Base-by-base conservation (phyloP, 2,888 invertebrate genomes). In the Pantelozetes paolii region DNA sequence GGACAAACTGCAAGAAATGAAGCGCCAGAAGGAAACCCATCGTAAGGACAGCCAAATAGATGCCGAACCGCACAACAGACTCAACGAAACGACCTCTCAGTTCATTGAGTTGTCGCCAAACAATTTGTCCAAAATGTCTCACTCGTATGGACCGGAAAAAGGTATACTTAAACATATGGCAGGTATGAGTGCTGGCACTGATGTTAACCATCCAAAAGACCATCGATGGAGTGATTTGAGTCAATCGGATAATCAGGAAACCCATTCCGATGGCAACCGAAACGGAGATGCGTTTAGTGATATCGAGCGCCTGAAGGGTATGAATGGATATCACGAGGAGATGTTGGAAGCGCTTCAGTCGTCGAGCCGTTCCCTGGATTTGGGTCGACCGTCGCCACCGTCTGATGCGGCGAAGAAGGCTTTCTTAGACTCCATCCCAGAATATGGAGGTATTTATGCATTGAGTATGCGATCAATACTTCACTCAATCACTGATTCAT, bases 281-380 rank as follows among this genome's bases (percentile, higher is more conserved):
- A 80, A 80, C 78, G 79, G 79, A 76, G 81, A 81, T 73, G 80
- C 80, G 72, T 79, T 82, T 74, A 80, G 81, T 67, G 82, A 82
- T 76, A 82, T 82, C 73, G 92, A 93, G 81, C 87, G 92, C 79
- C 92, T 91, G 70, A 86, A 92, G n/a, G 90, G 91, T 85, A 90
- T 90, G 76, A 92, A 93, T 82, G 94, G 93, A 57, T 94, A 94
- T 84, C 94, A 94, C 83, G 94, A 93, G 81, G 91, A 92, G 81
- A 90, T 94, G 79, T 86, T 94, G 78, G 92, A 92, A 82, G 93
- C 92, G n/a, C 83, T 94, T 79, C 88, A 92, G 78, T 72, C 77
- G 30, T 75, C 75, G 71, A 76, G 75, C 71, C 76, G 64, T 9
- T 64, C 64, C 8, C 36, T 64, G 20, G 64, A 64, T 64, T 20